Base-by-base conservation (phyloP, 2,797 vertebrate genomes). In the Phalloptychus januarius region DNA sequence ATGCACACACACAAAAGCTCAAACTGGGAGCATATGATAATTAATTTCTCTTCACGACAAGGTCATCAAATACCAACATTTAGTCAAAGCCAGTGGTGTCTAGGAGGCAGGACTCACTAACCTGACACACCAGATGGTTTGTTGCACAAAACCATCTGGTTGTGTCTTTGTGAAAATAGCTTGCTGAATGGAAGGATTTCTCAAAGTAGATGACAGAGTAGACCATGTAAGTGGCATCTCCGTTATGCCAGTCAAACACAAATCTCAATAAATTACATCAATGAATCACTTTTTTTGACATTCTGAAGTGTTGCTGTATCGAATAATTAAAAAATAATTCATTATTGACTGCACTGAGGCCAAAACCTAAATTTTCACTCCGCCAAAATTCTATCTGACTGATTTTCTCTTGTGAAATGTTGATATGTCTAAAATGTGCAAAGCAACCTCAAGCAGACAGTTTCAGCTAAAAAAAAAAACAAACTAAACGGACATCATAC, bases 41-140 rank as follows among this genome's bases (percentile, higher is more conserved):
- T 46, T 13, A 31, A 61, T 42, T 74, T 75, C 11, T 69, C 25
- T 69, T 71, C 13, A 46, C 25, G 56, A 33, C 69, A 23, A 5
- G 69, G 40, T 42, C 52, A 46, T 46, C 40, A 61, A 6, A 71
- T 61, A 12, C 4, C 16, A 28, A 63, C 28, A 28, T 42, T 70
- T 71, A 77, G 18, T 76, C 31, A n/a, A 40, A 48, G 13, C 33
- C 63, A 38, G 45, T 36, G 8, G 45, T 23, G 20, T 71, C 38
- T 45, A 2, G 42, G 6, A 58, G 28, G 40, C 28, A 56, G 28
- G n/a, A 15, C 25, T 56, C 46, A 69, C 46, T 11, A 50, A 76
- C 45, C n/a, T 45, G 28, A 25, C 42, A 38, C 58, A 75, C 58
- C 69, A 78, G 42, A 50, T 72, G 56, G 44, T 61, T 78, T 65